Conservation (phyloP, 1,140 invertebrate species). For the Ditylenchus dipsaci region DNA sequence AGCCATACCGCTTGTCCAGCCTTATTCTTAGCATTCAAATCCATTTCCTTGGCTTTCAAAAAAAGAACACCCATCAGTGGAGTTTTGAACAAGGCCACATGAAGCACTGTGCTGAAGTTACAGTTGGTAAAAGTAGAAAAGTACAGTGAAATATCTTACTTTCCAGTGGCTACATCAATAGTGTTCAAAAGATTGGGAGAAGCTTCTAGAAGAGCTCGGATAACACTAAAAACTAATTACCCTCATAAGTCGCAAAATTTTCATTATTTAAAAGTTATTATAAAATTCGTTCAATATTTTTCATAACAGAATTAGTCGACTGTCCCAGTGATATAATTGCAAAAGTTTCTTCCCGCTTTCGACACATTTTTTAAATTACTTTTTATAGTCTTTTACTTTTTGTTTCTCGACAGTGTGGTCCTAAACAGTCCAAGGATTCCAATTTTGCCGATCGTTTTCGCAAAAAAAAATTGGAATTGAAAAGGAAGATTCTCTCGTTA, state of each 20-base stretch:
- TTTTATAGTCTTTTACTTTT: no score
- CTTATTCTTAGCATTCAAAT: constrained; percentile 54
- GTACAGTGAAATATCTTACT: constrained; percentile 29
- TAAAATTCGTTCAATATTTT: not conserved
- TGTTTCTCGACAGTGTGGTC: no score
- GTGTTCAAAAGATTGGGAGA: constrained; percentile 47
- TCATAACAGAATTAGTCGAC: no score
- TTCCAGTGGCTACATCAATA: constrained; percentile 49
- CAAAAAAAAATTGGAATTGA: no score
- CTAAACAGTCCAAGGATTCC: no score
- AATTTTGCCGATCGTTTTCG: no score
- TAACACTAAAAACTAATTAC: constrained; percentile 46
- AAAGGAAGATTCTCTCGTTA: no score
- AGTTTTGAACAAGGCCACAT: constrained; percentile 47
- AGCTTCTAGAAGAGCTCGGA: constrained; percentile 47
- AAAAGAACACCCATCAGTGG: constrained; percentile 49
- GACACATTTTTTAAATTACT: no score
- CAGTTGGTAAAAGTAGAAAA: no score
- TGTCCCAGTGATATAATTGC: not conserved
- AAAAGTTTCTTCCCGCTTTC: no score
- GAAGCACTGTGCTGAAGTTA: constrained; percentile 42
- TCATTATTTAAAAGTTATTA: not conserved
- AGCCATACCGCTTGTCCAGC: constrained; percentile 44
- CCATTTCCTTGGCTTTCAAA: constrained; percentile 45
- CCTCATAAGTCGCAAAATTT: not conserved